Conservation (phyloP, 2,113 vertebrate species). For the Thalassoma bifasciatum region DNA sequence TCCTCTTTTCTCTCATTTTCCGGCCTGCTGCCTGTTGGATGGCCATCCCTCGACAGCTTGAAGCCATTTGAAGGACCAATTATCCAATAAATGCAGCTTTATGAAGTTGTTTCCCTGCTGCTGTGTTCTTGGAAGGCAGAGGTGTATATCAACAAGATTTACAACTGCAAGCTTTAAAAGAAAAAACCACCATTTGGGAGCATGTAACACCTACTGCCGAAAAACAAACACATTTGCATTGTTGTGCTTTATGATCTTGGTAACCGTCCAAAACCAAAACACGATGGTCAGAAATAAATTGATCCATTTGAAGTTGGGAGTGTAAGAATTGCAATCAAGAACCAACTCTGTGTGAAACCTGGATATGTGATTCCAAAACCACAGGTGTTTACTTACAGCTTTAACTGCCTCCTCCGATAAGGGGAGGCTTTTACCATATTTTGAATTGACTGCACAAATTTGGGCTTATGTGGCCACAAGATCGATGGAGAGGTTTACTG, state of each 20-base stretch:
- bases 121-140: slow-evolving; percentile 72
- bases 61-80: slow-evolving; percentile 82
- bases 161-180: slow-evolving; percentile 52
- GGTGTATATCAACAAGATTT: slow-evolving; percentile 75
- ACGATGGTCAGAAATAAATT: slow-evolving; percentile 6
- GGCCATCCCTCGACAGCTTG: slow-evolving; percentile 78
- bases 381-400: not conserved
- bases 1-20: slow-evolving; percentile 67
- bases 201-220: slow-evolving; percentile 39
- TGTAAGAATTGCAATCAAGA: not conserved
- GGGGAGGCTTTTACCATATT: not conserved
- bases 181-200: slow-evolving; percentile 56
- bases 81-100: slow-evolving; percentile 83
- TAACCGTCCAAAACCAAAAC: slow-evolving; percentile 17
- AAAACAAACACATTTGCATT: slow-evolving; percentile 51
- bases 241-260: slow-evolving; percentile 33
- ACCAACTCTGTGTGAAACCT: not conserved
- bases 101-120: slow-evolving; percentile 80
- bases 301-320: slow-evolving; percentile 1
- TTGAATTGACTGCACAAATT: not conserved
- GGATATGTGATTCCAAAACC: not conserved
- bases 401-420: not conserved
- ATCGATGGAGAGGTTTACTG: not conserved
- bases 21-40: slow-evolving; percentile 74
- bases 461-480: slow-evolving; percentile 13